Percentiles rank a stretch among this genome's conserved stretches.
Conservation (phyloP, 2,797 vertebrate species). For the Coilia nasus region DNA sequence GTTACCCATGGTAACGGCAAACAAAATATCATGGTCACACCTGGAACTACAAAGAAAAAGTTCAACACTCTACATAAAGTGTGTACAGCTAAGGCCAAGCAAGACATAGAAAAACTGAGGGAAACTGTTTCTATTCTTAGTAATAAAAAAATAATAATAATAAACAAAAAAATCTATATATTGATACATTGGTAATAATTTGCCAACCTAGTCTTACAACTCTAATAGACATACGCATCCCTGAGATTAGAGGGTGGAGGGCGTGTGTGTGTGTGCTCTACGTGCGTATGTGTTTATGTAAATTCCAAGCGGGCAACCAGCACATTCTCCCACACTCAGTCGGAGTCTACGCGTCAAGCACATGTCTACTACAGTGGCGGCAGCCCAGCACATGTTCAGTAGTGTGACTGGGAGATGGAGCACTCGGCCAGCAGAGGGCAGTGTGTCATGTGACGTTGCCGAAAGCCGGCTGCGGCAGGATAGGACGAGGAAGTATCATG, state of each 20-base stretch:
- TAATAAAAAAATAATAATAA: not conserved
- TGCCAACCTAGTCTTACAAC: not conserved
- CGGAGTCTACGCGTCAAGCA: slow-evolving; percentile 37
- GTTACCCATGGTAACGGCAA: not conserved
- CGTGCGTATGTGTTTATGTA: slow-evolving; percentile 15
- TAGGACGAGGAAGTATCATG: not conserved
- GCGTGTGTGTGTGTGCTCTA: not conserved
- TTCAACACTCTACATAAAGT: not conserved
- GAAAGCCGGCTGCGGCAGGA: not conserved
- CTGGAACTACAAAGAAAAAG: not conserved
- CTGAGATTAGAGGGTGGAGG: not conserved
- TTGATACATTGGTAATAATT: not conserved
- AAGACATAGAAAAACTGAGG: too few relatives aligned
- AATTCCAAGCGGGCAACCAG: slow-evolving; percentile 1
- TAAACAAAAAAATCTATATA: not conserved
- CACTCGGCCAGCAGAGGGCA: slow-evolving; percentile 51
- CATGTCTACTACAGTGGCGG: slow-evolving; percentile 57
- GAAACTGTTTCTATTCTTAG: too few relatives aligned
- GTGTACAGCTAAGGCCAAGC: too few relatives aligned
- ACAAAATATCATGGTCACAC: not conserved
- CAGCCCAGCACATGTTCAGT: slow-evolving; percentile 55
- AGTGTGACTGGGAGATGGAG: slow-evolving; percentile 59
- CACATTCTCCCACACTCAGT: slow-evolving; percentile 13
- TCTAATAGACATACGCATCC: not conserved
- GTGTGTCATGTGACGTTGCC: slow-evolving; percentile 11